These are phyloP conservation scores for Zosterops pallidus DNA, from an alignment of 2,113 vertebrate species.

Conservation along the genomic window DNA sequence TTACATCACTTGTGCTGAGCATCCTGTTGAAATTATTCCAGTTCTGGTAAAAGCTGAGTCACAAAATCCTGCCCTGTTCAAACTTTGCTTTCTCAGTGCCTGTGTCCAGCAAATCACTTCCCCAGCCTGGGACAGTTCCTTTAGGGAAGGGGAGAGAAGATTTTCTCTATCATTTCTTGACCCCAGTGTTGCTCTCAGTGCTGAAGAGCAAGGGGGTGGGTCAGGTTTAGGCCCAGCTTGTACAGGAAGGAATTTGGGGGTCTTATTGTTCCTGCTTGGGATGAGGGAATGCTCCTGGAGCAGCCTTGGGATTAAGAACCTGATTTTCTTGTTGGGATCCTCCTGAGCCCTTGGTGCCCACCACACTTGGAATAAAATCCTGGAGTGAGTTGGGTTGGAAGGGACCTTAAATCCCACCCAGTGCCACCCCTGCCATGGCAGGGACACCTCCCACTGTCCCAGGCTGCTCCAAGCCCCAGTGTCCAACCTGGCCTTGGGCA, in stretches of 20 bases:
- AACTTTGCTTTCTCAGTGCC: accelerated
- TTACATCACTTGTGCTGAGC: neutral
- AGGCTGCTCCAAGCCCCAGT: neutral
- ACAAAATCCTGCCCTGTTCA: neutral
- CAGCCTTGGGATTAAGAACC: neutral
- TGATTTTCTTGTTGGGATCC: neutral
- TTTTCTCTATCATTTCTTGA: neutral
- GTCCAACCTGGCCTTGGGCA: neutral
- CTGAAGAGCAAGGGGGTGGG: neutral
- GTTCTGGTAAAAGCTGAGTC: neutral
- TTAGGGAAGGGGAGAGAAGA: too few species aligned
- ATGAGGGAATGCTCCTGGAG: neutral
- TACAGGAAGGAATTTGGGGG: accelerated
- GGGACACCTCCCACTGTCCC: neutral
- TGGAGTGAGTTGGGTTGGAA: neutral
- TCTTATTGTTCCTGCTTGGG: accelerated
- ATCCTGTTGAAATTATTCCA: accelerated
- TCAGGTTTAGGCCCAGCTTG: accelerated
- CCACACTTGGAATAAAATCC: neutral
- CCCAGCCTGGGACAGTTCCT: accelerated
- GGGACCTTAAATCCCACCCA: accelerated
- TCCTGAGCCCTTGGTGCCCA: neutral
- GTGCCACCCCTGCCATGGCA: neutral
- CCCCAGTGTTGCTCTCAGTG: accelerated
- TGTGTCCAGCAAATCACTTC: neutral